Conservation (phyloP, 2,888 invertebrate genomes). For the Nymphalis c-album region DNA sequence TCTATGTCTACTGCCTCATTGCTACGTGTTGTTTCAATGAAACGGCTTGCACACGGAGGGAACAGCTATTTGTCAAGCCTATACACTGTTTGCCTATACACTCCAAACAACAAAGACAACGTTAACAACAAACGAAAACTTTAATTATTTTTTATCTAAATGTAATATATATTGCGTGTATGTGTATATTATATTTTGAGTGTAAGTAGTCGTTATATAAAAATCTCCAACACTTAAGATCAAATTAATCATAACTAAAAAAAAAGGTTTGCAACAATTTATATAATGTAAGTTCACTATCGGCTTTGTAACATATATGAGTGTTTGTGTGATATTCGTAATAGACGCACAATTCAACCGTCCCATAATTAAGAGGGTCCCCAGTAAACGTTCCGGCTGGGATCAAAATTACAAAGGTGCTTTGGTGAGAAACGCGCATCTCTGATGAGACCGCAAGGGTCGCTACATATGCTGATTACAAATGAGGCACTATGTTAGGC, state of each 20-base stretch:
- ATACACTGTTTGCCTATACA: no score
- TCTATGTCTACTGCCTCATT: conserved; percentile 40
- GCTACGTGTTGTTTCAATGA: conserved; percentile 25
- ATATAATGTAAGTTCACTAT: not conserved
- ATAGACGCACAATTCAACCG: conserved; percentile 47
- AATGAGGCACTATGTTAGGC: conserved; percentile 46
- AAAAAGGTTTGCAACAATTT: not conserved
- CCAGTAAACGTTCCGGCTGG: conserved; percentile 43
- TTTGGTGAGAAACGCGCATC: conserved; percentile 49
- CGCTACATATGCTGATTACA: conserved; percentile 53
- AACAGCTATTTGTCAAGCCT: conserved; percentile 12
- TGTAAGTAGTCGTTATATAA: no score
- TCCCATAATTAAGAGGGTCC: conserved; percentile 52
- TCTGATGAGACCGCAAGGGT: conserved; percentile 54
- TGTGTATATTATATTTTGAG: no score
- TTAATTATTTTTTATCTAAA: no score
- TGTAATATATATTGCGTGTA: no score
- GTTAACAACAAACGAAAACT: no score
- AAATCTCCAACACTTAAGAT: no score
- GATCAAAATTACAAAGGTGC: conserved; percentile 60
- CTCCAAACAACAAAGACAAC: no score
- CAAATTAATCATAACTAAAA: no score
- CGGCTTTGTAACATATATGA: conserved; percentile 27
- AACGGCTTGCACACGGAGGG: conserved; percentile 5
- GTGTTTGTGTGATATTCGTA: conserved; percentile 23